Percentiles rank a stretch among this genome's conserved stretches.
phyloP scores from a whole-genome alignment of 2,113 vertebrate species.

The Microtus montanus region DNA sequence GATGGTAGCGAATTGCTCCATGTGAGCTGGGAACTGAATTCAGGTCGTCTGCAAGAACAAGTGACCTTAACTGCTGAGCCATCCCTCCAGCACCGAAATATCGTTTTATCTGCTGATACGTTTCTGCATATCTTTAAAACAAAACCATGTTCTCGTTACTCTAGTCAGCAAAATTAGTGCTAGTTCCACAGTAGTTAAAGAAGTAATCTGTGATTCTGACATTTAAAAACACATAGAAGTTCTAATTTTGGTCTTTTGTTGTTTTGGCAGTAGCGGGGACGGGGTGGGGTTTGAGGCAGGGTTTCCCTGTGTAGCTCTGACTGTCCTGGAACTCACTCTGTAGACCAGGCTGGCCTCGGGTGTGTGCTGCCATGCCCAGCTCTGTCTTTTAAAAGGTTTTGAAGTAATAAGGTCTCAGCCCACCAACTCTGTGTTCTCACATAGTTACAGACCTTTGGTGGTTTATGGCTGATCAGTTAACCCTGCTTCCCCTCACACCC shows the following conservation, averaged over 20 bases:
- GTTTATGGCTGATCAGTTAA: background rate
- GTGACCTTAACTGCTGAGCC: background rate
- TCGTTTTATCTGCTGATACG: background rate
- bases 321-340: background rate
- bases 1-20: background rate
- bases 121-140: background rate
- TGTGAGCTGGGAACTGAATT: background rate
- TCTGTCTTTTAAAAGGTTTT: background rate
- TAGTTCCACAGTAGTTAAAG: background rate
- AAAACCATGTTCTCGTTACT: background rate
- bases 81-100: background rate
- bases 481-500: background rate
- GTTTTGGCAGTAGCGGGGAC: background rate
- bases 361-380: background rate
- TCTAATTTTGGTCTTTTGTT: background rate
- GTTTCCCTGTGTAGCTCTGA: background rate
- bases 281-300: background rate
- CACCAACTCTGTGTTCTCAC: background rate
- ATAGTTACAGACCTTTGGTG: background rate
- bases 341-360: background rate
- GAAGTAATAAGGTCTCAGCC: background rate
- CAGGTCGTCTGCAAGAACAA: too few species aligned
- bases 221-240: constrained; percentile 10
- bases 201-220: background rate
- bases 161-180: background rate